Evolutionary conservation across 53 echinoderm and acorn worm genomes (phyloP), one percentile per base, ranked within the genome.

Genomic region (Mesocentrotus franciscanus): DNA sequence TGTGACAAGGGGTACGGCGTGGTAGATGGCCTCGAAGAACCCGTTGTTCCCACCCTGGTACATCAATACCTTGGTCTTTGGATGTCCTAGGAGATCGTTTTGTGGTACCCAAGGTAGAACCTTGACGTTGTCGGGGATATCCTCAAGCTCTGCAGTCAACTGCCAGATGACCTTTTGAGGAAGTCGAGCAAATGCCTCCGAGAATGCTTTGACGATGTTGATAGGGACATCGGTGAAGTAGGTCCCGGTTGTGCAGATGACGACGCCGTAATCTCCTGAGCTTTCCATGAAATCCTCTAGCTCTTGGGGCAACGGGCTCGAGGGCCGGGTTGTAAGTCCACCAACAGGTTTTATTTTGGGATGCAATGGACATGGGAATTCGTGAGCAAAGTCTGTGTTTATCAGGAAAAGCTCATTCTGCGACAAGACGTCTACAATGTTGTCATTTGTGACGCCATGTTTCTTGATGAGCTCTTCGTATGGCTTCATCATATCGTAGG

Each of bases 41-140:
- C 96, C 96, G 66, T 96, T 95, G 92, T 96, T 96, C 9, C 96
- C 96, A 4, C 96, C 96, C 32, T 96, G 95, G 66, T 96, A 96
- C 18, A 96, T 24, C 27, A 95, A 64, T 3, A 92, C 27, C 79
- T 89, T 61, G 22, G 92, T 93, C 60, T 93, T 85, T 22, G 76
- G 64, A 76, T 96, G 96, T 4, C 93, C 96, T 56, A 93, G 58
- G 29, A 93, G 75, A 93, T 93, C 93, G 60, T 93, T 93, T 57
- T 93, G 93, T 11, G 93, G 93, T 24, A 78, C n/a, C 93, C 93
- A 93, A 17, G 93, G 93, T 30, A 93, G 57, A n/a, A 75, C 59
- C 93, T 26, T 93, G 27, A 93, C 93, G 33, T 93, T 93, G 56
- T 27, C 24, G 24, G 93, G 93, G 12, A 59, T 49, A 30, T 75